phyloP scores from a whole-genome alignment of 1,140 invertebrate species.

The Leucophenga varia region DNA sequence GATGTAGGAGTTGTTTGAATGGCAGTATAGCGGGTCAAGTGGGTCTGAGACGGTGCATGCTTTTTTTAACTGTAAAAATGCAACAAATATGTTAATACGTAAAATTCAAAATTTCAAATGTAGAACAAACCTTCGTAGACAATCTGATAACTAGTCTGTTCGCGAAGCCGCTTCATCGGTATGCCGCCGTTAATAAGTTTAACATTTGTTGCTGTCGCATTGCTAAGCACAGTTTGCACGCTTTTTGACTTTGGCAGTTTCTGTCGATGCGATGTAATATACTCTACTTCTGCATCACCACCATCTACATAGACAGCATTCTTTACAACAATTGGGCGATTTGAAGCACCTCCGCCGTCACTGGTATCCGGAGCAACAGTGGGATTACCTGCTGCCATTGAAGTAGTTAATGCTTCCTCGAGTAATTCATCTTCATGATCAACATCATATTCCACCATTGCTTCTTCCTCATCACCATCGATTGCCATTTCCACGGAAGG shows the following conservation, averaged over 20 bases:
- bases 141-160: conserved; percentile 39
- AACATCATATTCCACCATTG: conserved; percentile 41
- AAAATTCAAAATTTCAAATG: neutral
- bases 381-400: conserved; percentile 15
- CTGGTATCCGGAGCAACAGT: conserved; percentile 28
- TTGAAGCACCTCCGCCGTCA: conserved; percentile 26
- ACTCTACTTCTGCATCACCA: conserved; percentile 23
- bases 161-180: conserved; percentile 39
- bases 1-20: conserved; percentile 27
- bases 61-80: conserved; percentile 40
- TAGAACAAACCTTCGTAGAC: conserved; percentile 40
- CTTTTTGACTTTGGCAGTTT: neutral
- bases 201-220: conserved; percentile 17
- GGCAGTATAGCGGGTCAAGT: conserved; percentile 37
- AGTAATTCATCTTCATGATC: conserved; percentile 42
- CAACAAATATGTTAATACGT: neutral
- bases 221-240: conserved; percentile 15
- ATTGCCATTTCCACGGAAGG: conserved; percentile 52
- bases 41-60: conserved; percentile 24
- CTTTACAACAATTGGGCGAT: conserved; percentile 50
- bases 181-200: conserved; percentile 51
- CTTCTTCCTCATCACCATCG: conserved; percentile 45
- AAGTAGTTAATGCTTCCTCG: conserved; percentile 28
- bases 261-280: neutral
- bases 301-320: conserved; percentile 37